Evolutionary conservation across 2,888 invertebrate species (phyloP).

Genomic region (Rhorus exstirpatorius): DNA sequence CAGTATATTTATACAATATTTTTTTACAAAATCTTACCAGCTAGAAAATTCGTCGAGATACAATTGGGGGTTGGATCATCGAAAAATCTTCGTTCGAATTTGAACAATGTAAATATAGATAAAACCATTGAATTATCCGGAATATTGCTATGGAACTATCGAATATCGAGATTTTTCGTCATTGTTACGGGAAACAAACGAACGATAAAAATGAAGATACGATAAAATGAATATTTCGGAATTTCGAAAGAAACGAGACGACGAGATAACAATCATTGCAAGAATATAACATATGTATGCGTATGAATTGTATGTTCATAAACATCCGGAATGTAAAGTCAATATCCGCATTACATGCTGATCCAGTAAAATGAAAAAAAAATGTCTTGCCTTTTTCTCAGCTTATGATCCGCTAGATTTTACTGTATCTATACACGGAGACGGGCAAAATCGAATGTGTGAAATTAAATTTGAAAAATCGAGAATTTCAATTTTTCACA

Average conservation of each 20-base stretch:
- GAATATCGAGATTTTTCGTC: too few species aligned
- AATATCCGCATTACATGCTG: not conserved
- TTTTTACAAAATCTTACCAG: constrained; percentile 39
- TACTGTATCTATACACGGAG: too few species aligned
- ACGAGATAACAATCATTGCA: constrained; percentile 15
- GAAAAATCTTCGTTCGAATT: constrained; percentile 8
- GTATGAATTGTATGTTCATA: not conserved
- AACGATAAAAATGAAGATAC: not conserved
- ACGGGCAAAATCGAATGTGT: too few species aligned
- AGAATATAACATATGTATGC: not conserved
- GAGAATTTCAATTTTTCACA: too few species aligned
- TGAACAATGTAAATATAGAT: constrained; percentile 30
- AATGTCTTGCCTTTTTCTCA: too few species aligned
- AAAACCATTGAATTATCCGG: constrained; percentile 10
- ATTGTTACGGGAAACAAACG: not conserved
- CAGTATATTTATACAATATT: constrained; percentile 62
- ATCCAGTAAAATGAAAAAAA: not conserved
- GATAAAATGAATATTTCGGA: not conserved
- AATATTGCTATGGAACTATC: not conserved
- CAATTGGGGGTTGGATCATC: constrained; percentile 12
- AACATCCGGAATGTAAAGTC: not conserved
- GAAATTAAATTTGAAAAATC: too few species aligned
- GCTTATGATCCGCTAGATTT: too few species aligned
- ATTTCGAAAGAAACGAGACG: not conserved
- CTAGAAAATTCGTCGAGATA: constrained; percentile 30